A percentile compares a stretch with the other conserved stretches of the same genome.
Conservation (phyloP, 2,797 vertebrate species). For the Rhodeus uyekii region DNA sequence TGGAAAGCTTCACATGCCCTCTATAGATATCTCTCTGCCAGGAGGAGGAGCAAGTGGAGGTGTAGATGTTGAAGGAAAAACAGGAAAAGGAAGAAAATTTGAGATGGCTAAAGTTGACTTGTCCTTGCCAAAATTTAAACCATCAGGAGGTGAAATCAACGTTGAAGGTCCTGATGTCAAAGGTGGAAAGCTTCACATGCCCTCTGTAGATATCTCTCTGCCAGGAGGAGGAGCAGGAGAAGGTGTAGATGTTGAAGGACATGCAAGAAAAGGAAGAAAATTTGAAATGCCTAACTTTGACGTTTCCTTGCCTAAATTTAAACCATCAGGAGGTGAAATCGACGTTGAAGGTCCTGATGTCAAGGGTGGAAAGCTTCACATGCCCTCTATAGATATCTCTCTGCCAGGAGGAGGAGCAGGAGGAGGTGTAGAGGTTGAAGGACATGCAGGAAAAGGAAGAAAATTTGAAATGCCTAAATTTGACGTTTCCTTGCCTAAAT, state of each 20-base stretch:
- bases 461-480: slow-evolving; percentile 50
- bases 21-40: slow-evolving; percentile 50
- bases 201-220: slow-evolving; percentile 20
- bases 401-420: background rate
- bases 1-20: slow-evolving; percentile 24
- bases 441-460: background rate
- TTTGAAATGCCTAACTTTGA: background rate
- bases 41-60: background rate
- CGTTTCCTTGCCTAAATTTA: background rate
- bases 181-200: slow-evolving; percentile 32
- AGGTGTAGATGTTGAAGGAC: background rate
- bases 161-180: background rate
- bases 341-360: background rate
- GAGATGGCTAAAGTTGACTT: slow-evolving; percentile 55
- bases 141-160: slow-evolving; percentile 8
- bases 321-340: background rate
- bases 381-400: slow-evolving; percentile 48
- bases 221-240: background rate
- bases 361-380: background rate
- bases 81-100: background rate
- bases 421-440: slow-evolving; percentile 50
- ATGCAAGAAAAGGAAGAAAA: background rate
- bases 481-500: slow-evolving; percentile 61
- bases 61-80: background rate
- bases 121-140: slow-evolving; percentile 43